phyloP scores from a whole-genome alignment of 1,140 invertebrate genomes.

The Lamellibrachia luymesi region DNA sequence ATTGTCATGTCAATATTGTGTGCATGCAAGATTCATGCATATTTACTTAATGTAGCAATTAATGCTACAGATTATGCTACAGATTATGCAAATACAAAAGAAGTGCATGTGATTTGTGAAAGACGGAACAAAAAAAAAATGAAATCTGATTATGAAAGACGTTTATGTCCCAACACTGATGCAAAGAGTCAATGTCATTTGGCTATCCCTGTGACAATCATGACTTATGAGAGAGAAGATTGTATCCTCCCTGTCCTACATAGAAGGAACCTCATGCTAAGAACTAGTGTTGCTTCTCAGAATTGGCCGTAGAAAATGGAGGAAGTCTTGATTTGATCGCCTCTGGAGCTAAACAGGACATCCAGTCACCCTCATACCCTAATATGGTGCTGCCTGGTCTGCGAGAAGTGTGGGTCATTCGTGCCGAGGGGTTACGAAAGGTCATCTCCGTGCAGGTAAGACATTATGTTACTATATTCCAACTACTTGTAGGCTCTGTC shows the following conservation, averaged over 20 bases:
- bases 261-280: not conserved
- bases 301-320: not conserved
- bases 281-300: not conserved
- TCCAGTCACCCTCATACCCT: not conserved
- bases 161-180: too few relatives aligned
- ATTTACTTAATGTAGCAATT: too few relatives aligned
- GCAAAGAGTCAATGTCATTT: too few relatives aligned
- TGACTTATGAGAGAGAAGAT: not conserved
- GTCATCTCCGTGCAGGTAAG: not conserved
- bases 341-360: not conserved
- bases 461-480: not conserved
- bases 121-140: too few relatives aligned
- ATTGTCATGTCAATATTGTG: too few relatives aligned
- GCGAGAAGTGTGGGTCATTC: not conserved
- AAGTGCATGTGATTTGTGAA: too few relatives aligned
- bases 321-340: not conserved
- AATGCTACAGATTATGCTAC: too few relatives aligned
- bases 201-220: too few relatives aligned
- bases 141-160: too few relatives aligned
- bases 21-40: too few relatives aligned
- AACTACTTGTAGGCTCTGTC: too few relatives aligned
- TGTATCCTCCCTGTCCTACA: not conserved
- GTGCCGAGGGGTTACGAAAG: not conserved
- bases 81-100: too few relatives aligned
- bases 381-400: not conserved